phyloP scores from a whole-genome alignment of 2,113 vertebrate genomes.

The Aphelocoma coerulescens region DNA sequence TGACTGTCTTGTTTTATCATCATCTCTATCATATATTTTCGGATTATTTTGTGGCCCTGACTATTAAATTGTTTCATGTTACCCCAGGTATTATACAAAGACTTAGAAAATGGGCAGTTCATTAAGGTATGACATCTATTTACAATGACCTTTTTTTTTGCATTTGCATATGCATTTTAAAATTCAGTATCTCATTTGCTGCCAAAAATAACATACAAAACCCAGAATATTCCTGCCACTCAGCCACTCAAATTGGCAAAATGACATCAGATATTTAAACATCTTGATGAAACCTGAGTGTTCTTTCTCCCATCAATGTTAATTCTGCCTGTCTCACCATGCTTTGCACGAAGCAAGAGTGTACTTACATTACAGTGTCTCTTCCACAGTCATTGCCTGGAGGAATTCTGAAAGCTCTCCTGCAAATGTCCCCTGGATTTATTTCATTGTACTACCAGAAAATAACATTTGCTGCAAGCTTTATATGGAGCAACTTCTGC shows the following conservation, averaged over 20 bases:
- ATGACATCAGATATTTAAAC: not conserved
- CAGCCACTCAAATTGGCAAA: not conserved
- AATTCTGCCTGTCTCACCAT: not conserved
- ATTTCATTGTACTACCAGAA: slow-evolving; percentile 27
- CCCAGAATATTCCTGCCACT: not conserved
- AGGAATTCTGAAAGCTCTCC: slow-evolving; percentile 38
- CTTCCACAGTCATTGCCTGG: slow-evolving; percentile 16
- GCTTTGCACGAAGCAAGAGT: not conserved
- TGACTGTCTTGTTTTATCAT: not conserved
- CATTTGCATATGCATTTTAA: not conserved
- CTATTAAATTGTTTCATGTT: not conserved
- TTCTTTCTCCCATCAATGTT: not conserved
- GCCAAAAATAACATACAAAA: not conserved
- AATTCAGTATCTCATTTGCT: not conserved
- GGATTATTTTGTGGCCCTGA: not conserved
- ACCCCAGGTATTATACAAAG: not conserved
- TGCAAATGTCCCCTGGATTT: slow-evolving; percentile 29
- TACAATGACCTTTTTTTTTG: not conserved
- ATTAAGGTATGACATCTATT: not conserved
- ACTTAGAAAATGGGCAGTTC: not conserved
- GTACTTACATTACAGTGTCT: not conserved
- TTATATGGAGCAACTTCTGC: slow-evolving; percentile 10
- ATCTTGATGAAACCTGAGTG: not conserved
- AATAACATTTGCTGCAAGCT: slow-evolving; percentile 22
- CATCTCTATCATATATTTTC: not conserved